These are phyloP conservation scores for Zosterops lateralis DNA, from an alignment of 2,113 vertebrate genomes.

Conservation along the genomic window DNA sequence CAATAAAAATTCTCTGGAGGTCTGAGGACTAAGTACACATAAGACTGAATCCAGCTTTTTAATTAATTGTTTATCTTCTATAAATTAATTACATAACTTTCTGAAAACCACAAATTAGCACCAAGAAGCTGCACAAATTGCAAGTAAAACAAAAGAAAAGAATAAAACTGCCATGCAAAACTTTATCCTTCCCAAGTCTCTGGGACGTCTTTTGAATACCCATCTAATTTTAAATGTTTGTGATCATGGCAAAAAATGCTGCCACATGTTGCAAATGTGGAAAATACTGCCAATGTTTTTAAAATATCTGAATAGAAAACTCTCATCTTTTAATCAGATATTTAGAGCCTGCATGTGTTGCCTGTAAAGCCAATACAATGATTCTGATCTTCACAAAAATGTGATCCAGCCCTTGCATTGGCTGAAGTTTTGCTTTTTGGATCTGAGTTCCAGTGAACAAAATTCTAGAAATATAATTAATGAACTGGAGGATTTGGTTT, in stretches of 20 bases:
- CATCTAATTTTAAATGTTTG: background rate
- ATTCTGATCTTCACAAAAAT: background rate
- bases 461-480: background rate
- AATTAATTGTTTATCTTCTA: background rate
- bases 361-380: background rate
- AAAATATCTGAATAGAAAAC: background rate
- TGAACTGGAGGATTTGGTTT: background rate
- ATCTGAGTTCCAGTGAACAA: background rate
- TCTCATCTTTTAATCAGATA: background rate
- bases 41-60: background rate
- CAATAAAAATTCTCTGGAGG: constrained; percentile 7
- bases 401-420: background rate
- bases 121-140: background rate
- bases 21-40: background rate
- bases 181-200: background rate
- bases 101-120: background rate
- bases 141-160: background rate
- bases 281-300: background rate
- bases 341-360: background rate
- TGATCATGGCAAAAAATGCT: background rate
- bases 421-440: background rate
- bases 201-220: background rate
- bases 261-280: background rate
- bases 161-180: background rate
- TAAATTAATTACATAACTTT: background rate